Conservation (phyloP, 2,113 vertebrate species). For the Semicossyphus pulcher region DNA sequence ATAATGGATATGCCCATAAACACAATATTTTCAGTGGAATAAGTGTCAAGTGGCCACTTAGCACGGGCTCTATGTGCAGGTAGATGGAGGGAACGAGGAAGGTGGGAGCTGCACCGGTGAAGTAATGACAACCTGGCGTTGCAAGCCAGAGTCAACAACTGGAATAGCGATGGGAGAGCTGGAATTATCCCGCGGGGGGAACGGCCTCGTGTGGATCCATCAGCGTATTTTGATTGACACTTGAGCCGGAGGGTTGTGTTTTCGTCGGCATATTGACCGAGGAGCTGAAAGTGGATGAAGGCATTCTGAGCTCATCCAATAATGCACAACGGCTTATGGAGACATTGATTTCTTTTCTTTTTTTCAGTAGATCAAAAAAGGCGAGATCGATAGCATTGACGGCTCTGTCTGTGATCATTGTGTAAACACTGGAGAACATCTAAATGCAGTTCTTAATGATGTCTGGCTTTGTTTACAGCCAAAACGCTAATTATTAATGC, state of each 20-base stretch:
- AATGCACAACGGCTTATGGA: conserved; percentile 37
- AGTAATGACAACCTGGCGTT: conserved; percentile 42
- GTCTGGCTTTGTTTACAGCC: background rate
- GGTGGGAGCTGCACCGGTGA: conserved; percentile 19
- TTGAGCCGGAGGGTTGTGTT: conserved; percentile 20
- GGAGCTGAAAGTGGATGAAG: conserved; percentile 51
- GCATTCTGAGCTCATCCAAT: conserved; percentile 35
- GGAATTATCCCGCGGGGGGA: conserved; percentile 25
- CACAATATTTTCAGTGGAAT: conserved; percentile 31
- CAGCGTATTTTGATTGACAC: conserved; percentile 26
- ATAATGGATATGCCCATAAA: conserved; percentile 30
- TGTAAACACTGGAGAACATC: background rate
- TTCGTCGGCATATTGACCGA: conserved; percentile 48
- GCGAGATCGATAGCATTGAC: conserved; percentile 7
- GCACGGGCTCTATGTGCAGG: conserved; percentile 12
- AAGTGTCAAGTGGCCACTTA: conserved; percentile 57
- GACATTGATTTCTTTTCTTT: conserved; percentile 33
- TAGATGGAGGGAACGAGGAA: conserved; percentile 25
- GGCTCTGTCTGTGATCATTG: conserved; percentile 1
- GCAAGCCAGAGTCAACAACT: conserved; percentile 48
- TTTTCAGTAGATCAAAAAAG: conserved; percentile 45
- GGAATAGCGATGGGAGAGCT: conserved; percentile 29
- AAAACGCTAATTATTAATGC: too few species aligned
- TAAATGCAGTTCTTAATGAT: background rate
- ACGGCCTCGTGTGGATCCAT: background rate